Percentiles rank a stretch among this genome's conserved stretches.
Evolutionary conservation across 2,888 invertebrate species (phyloP).

Genomic region (Tridacna crocea): DNA sequence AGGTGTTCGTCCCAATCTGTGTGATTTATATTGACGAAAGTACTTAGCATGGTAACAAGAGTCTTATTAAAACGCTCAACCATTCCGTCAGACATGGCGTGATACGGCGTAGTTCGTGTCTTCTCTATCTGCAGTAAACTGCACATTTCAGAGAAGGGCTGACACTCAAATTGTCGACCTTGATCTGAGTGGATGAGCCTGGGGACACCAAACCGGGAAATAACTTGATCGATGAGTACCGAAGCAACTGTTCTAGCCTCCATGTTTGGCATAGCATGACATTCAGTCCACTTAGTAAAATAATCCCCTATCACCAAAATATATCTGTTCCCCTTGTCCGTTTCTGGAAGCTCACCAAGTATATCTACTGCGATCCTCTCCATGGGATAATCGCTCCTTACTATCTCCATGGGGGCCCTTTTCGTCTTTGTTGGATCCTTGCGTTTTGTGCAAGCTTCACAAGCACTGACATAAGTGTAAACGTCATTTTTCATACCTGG

Average conservation of each 20-base stretch:
- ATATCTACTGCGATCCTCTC: constrained; percentile 45
- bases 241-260: too few species aligned
- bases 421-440: constrained; percentile 32
- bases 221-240: constrained; percentile 39
- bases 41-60: constrained; percentile 38
- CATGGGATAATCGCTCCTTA: constrained; percentile 37
- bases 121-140: too few species aligned
- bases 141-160: constrained; percentile 46
- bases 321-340: constrained; percentile 42
- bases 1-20: constrained; percentile 58
- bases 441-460: constrained; percentile 32
- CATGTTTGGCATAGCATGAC: too few species aligned
- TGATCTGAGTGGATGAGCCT: constrained; percentile 49
- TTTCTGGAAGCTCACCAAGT: constrained; percentile 37
- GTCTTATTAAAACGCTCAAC: too few species aligned
- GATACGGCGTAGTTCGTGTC: constrained; percentile 56
- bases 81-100: constrained; percentile 46
- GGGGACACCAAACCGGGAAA: constrained; percentile 45
- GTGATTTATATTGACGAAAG: constrained; percentile 37
- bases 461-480: not conserved
- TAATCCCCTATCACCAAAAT: too few species aligned
- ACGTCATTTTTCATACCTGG: too few species aligned
- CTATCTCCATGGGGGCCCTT: constrained; percentile 41
- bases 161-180: constrained; percentile 47
- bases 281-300: too few species aligned